Percentiles rank a stretch among this genome's conserved stretches.
phyloP scores from a whole-genome alignment of 2,797 vertebrate genomes.

The Chiroxiphia lanceolata region DNA sequence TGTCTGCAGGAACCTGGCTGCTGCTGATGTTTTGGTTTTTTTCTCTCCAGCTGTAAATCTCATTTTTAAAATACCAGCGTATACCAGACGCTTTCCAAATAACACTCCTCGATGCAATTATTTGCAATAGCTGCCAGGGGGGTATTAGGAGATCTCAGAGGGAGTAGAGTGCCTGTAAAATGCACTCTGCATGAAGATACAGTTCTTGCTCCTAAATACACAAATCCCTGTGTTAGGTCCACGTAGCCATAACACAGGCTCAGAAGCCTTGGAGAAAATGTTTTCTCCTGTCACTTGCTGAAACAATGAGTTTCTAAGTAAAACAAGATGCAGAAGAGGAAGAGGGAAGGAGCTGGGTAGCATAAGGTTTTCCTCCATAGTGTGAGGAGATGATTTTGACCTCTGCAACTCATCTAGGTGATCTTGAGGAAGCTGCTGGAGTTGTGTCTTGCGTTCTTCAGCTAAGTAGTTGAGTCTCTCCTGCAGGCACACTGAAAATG shows the following conservation, averaged over 20 bases:
- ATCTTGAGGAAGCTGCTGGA: not conserved
- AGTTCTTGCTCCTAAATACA: not conserved
- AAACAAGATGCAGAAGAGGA: not conserved
- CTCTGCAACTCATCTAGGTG: not conserved
- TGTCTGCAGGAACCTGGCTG: conserved; percentile 31
- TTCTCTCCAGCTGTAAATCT: conserved; percentile 49
- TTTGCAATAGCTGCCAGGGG: not conserved
- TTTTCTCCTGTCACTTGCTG: not conserved
- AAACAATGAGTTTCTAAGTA: not conserved
- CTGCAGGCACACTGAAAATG: not conserved
- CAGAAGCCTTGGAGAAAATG: not conserved
- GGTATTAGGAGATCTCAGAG: not conserved
- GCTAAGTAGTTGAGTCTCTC: not conserved
- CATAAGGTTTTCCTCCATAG: rapidly evolving
- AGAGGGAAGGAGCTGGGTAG: not conserved
- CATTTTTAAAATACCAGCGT: conserved; percentile 21
- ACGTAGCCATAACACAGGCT: not conserved
- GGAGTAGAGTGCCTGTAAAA: conserved; percentile 14
- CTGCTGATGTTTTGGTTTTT: not conserved
- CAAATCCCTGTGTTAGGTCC: not conserved
- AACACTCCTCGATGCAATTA: not conserved
- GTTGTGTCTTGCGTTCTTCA: not conserved
- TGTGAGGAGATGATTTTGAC: not conserved
- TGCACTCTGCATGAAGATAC: not conserved
- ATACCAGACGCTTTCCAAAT: not conserved